Evolutionary conservation across 2,888 invertebrate species (phyloP).

Genomic region (Acanthosepion pharaonis): DNA sequence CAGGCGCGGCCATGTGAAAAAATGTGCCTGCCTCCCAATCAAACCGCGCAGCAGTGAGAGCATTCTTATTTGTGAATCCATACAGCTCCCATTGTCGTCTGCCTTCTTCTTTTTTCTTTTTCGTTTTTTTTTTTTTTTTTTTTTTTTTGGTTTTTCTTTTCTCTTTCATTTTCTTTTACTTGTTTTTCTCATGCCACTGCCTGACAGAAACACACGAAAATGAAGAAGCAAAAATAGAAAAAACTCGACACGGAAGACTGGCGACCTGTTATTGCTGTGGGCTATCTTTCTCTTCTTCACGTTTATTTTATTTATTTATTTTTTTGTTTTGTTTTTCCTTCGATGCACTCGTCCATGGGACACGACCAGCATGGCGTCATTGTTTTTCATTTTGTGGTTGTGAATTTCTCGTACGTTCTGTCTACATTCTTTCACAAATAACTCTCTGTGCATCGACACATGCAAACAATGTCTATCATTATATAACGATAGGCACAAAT

Average conservation of each 20-base stretch:
- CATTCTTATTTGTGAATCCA: neutral
- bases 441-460: neutral
- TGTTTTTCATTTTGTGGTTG: too few relatives aligned
- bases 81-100: neutral
- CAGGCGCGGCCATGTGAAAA: slow-evolving; percentile 21
- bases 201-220: neutral
- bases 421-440: neutral
- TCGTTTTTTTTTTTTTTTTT: neutral
- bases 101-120: neutral
- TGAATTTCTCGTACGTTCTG: neutral
- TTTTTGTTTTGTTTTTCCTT: neutral
- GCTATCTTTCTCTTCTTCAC: neutral
- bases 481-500: too few relatives aligned
- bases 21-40: neutral
- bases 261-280: neutral
- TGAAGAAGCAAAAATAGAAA: neutral
- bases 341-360: neutral
- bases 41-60: neutral
- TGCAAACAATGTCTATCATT: too few relatives aligned
- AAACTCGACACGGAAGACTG: neutral
- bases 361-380: neutral
- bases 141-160: neutral
- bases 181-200: neutral
- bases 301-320: neutral
- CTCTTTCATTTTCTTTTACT: too few relatives aligned